Base-by-base conservation (phyloP, 2,797 vertebrate species). In the Tachyglossus aculeatus region DNA sequence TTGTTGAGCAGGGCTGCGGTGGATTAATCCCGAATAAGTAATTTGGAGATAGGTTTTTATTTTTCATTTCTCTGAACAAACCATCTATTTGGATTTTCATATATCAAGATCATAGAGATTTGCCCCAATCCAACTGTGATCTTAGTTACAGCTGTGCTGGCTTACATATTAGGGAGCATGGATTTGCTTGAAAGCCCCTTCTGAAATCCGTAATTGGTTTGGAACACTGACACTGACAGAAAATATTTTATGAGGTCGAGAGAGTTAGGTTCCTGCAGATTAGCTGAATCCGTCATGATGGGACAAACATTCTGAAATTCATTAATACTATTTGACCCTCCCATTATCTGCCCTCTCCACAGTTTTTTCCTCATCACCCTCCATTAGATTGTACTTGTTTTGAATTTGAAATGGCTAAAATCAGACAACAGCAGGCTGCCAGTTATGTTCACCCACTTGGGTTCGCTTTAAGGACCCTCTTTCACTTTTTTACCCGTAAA, bases 71-170 rank as follows among this genome's bases (percentile, higher is more conserved):
- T 93, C 88, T 91, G 91, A 93, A 90, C 88, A 93, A 93, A 92
- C 91, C 80, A 89, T 88, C 90, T 91, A 89, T 92, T 91, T 92
- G 91, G 91, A 92, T 93, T 94, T 94, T 93, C 92, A 92, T 92
- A 92, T 92, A 91, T 93, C 92, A 93, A 92, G 93, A 93, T 94
- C 90, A 92, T 78, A 90, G 91, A 94, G 92, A 93, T 94, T 94
- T 93, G 90, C 92, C 87, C 91, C 91, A 93, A 90, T 88, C 88
- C 93, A 93, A 91, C 90, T 93, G 92, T 92, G 93, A 89, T 92
- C 92, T 94, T 92, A 92, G 92, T 89, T 85, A 91, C 92, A 90
- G 92, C 87, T 89, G 88, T 89, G 85, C 77, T 62, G 81, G 90
- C 81, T 93, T 92, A 93, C 91, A 91, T 89, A 92, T 90, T 90